Evolutionary conservation across 1,140 invertebrate genomes (phyloP).

Genomic region (Lutraria rhynchaena): DNA sequence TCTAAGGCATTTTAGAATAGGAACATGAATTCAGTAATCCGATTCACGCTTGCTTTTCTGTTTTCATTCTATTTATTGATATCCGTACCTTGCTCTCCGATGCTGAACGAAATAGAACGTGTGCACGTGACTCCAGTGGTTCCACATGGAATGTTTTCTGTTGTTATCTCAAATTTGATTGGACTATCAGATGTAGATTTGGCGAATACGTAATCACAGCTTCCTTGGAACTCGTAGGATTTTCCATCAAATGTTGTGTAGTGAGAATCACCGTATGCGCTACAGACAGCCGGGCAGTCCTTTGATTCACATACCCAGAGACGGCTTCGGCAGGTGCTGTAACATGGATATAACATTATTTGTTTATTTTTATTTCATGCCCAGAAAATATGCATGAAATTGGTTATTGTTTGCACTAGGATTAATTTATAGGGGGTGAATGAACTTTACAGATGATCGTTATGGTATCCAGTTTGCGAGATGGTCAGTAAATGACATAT

Average conservation of each 20-base stretch:
- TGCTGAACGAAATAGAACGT: constrained; percentile 89
- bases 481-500: no score
- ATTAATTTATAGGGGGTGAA: no score
- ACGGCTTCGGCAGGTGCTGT: constrained; percentile 73
- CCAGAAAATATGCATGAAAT: no score
- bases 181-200: constrained; percentile 82
- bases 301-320: constrained; percentile 80
- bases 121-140: constrained; percentile 93
- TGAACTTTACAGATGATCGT: no score
- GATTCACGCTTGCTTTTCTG: neutral
- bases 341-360: constrained; percentile 8
- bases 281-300: constrained; percentile 83
- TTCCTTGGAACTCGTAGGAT: constrained; percentile 92
- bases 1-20: no score
- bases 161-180: constrained; percentile 73
- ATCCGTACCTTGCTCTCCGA: constrained; percentile 70
- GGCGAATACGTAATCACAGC: constrained; percentile 92
- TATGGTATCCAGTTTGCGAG: no score
- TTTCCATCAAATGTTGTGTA: constrained; percentile 93
- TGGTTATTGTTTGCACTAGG: no score
- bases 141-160: constrained; percentile 91
- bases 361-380: no score
- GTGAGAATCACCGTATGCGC: constrained; percentile 87
- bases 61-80: no score
- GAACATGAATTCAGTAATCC: no score